Base-by-base conservation (phyloP, 2,113 vertebrate genomes). In the Prolemur simus region DNA sequence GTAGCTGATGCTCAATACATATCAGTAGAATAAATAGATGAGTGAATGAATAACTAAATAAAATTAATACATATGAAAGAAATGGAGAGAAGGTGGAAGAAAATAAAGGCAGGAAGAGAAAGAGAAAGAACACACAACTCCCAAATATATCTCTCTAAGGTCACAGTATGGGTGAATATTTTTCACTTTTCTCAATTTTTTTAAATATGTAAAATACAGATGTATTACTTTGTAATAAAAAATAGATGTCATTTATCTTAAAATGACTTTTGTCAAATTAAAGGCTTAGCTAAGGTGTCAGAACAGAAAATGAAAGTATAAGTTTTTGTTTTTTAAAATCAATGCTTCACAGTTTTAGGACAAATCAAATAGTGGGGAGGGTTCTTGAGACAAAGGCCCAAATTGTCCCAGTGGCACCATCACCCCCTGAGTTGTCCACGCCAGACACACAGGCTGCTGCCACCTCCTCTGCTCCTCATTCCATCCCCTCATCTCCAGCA, bases 401-500 rank as follows among this genome's bases (percentile, higher is more conserved):
- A 1, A 42, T 21, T n/a, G 32, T 92, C 47, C 54, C 13, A 17
- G 6, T 1, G 60, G 27, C 27, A 7, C 32, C 1, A 0, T 29
- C 45, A 49, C 42, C 71, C 78, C 42, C 18, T 18, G 80, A 68
- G 42, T 21, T 45, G 60, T 42, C 54, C 39, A 39, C 12, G 13
- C 32, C n/a, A 60, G 49, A 17, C 12, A 4, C 27, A 15, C 21
- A 80, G 68, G 17, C 73, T n/a, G 13, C 45, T 20, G 42, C 68
- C 23, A 29, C 93, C n/a, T 25, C 9, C 6, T 34, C 17, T 18
- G 1, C 25, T 17, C 7, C 76, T 29, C 23, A 9, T 39, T 58
- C 77, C 12, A 2, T 1, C 2, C 25, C 34, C 3, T 0, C 1
- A 6, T 25, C 47, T 1, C 4, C 4, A 8, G 29, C 14, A 11